A percentile compares a stretch with the other conserved stretches of the same genome.
These are phyloP conservation scores for Rhipidura dahli DNA, from an alignment of 2,113 vertebrate genomes.

Conservation along the genomic window DNA sequence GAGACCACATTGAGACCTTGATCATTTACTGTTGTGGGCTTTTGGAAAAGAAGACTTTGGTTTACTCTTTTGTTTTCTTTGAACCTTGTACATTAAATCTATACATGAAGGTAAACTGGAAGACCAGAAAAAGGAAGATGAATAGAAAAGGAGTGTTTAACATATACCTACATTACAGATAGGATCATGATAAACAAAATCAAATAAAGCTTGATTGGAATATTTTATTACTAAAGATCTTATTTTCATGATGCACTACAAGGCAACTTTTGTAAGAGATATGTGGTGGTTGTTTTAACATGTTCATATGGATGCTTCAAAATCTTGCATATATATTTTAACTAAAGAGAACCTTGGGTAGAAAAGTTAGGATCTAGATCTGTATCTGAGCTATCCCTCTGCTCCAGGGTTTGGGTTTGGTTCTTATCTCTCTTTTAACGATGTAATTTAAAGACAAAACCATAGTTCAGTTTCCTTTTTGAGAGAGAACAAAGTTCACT, in stretches of 20 bases:
- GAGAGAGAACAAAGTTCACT: conserved; percentile 49
- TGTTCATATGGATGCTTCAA: conserved; percentile 38
- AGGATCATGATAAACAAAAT: conserved; percentile 46
- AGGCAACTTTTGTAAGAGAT: conserved; percentile 40
- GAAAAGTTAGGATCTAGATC: conserved; percentile 45
- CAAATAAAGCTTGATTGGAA: conserved; percentile 51
- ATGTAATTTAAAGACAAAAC: conserved; percentile 61
- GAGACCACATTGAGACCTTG: neutral
- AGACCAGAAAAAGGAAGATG: conserved; percentile 36
- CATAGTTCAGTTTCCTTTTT: conserved; percentile 43
- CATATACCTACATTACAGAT: conserved; percentile 37
- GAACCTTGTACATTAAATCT: conserved; percentile 24
- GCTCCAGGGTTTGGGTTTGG: conserved; percentile 57
- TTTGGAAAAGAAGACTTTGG: conserved; percentile 29
- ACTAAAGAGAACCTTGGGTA: conserved; percentile 33
- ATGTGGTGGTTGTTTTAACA: conserved; percentile 54
- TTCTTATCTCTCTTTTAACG: conserved; percentile 37
- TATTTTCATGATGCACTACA: conserved; percentile 47
- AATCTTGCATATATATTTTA: conserved; percentile 44
- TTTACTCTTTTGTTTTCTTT: conserved; percentile 60
- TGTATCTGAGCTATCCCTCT: conserved; percentile 25
- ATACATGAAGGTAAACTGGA: conserved; percentile 1
- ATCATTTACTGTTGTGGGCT: conserved; percentile 19
- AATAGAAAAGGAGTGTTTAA: conserved; percentile 41
- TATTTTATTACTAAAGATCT: conserved; percentile 41